phyloP scores from a whole-genome alignment of 1,140 invertebrate genomes.

The Brachionus rotundiformis region DNA sequence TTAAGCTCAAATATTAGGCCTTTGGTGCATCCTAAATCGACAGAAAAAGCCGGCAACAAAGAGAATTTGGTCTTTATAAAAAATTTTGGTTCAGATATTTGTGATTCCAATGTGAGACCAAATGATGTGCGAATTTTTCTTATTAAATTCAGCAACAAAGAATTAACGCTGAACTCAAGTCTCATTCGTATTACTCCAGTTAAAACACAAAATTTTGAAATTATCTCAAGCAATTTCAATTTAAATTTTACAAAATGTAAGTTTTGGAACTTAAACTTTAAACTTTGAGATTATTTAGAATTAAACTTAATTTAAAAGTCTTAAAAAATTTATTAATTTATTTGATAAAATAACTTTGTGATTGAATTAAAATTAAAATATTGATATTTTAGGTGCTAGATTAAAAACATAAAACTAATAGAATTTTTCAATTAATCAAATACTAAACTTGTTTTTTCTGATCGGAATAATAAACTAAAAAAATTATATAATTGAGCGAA shows the following conservation, averaged over 20 bases:
- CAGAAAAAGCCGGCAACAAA: background rate
- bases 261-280: background rate
- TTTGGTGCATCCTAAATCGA: background rate
- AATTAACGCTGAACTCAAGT: conserved; percentile 17
- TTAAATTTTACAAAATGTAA: conserved; percentile 25
- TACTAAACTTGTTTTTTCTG: too few species aligned
- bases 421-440: too few species aligned
- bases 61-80: background rate
- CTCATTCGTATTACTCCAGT: background rate
- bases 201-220: conserved; percentile 19
- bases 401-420: too few species aligned
- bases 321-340: too few species aligned
- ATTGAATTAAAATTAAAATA: too few species aligned
- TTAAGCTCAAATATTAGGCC: background rate
- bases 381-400: too few species aligned
- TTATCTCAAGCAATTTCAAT: background rate
- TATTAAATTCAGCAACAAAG: background rate
- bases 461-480: too few species aligned
- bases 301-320: background rate
- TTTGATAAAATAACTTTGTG: too few species aligned
- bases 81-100: conserved; percentile 25
- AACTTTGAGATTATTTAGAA: background rate
- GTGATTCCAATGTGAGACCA: conserved; percentile 4
- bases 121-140: conserved; percentile 36
- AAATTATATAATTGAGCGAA: too few species aligned